phyloP scores from a whole-genome alignment of 2,888 invertebrate genomes.

The Leptopilina myrica region DNA sequence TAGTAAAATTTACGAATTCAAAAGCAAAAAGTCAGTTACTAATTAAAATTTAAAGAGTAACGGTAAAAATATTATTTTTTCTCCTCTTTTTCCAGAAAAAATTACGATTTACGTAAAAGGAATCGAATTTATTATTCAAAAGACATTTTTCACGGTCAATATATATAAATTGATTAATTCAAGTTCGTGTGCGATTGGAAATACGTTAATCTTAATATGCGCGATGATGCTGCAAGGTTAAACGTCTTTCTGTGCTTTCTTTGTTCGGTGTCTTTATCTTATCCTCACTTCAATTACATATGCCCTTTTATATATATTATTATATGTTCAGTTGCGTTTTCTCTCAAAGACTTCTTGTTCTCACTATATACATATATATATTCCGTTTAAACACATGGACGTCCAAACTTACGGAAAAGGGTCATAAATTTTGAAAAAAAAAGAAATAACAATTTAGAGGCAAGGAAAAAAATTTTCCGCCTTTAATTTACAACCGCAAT shows the following conservation, averaged over 20 bases:
- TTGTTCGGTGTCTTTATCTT: constrained; percentile 33
- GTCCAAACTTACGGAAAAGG: constrained; percentile 4
- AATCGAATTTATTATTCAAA: no score
- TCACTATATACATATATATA: neutral
- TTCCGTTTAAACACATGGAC: constrained; percentile 7
- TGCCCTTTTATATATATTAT: constrained; percentile 31
- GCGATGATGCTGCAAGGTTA: constrained; percentile 50
- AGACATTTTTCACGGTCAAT: neutral
- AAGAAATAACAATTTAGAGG: neutral
- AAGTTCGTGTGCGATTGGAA: constrained; percentile 26
- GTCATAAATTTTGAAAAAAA: neutral
- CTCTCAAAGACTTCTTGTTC: constrained; percentile 28
- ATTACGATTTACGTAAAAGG: no score
- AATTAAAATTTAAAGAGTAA: no score
- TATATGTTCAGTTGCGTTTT: constrained; percentile 14
- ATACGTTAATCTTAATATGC: constrained; percentile 42
- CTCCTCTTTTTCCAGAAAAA: no score
- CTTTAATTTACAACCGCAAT: neutral
- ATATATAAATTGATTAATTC: constrained; percentile 1
- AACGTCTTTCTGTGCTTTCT: constrained; percentile 35
- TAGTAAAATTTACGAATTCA: no score
- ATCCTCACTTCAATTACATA: constrained; percentile 31
- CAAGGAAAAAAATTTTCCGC: neutral
- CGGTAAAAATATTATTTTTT: no score
- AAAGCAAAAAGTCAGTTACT: no score